These are phyloP conservation scores for Latrodectus geometricus DNA, from an alignment of 1,140 invertebrate genomes.

Conservation along the genomic window DNA sequence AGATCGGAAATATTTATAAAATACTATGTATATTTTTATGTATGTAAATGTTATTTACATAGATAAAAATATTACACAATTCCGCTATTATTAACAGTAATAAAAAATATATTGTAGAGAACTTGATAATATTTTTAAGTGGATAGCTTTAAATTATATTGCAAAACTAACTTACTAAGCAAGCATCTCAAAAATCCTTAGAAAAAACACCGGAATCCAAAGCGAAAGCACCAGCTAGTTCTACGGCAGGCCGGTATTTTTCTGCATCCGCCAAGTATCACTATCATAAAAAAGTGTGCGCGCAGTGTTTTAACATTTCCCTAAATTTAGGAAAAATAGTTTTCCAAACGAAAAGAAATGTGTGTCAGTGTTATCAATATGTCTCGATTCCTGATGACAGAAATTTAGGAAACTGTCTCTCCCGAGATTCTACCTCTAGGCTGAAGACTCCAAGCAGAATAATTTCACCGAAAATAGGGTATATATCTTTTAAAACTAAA, in stretches of 20 bases:
- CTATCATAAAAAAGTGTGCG: not conserved
- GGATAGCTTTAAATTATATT: too few species aligned
- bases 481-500: conserved; percentile 32
- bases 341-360: conserved; percentile 25
- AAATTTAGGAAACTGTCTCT: conserved; percentile 22
- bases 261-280: not conserved
- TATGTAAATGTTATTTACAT: too few species aligned
- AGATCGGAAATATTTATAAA: too few species aligned
- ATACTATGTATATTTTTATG: too few species aligned
- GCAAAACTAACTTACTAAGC: not conserved
- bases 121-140: too few species aligned
- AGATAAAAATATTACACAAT: too few species aligned
- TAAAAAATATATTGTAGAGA: too few species aligned
- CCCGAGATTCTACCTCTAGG: conserved; percentile 32
- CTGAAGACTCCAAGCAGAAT: conserved; percentile 18
- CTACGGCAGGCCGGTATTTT: not conserved
- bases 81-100: too few species aligned
- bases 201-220: not conserved
- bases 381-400: conserved; percentile 43
- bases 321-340: conserved; percentile 7
- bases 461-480: conserved; percentile 45
- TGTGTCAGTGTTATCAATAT: conserved; percentile 49
- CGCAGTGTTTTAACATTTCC: conserved; percentile 32
- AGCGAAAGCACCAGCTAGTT: not conserved
- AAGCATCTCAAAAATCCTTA: not conserved